A percentile compares a stretch with the other conserved stretches of the same genome.
Conservation (phyloP, 2,113 vertebrate genomes). For the Tricholaema leucomelas region DNA sequence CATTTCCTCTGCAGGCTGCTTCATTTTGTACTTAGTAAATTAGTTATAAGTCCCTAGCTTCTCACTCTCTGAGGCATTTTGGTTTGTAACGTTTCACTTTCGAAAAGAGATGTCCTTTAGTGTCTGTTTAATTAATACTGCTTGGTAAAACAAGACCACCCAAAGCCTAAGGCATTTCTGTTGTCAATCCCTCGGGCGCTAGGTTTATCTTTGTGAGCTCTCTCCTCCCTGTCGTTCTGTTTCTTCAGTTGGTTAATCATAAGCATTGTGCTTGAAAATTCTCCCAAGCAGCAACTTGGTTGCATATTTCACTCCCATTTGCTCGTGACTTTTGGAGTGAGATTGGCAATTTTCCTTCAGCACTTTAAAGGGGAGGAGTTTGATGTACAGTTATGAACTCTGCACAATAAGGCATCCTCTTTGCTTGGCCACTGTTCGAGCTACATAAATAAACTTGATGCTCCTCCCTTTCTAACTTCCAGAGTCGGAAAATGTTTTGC, state of each 20-base stretch:
- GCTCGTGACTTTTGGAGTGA: background rate
- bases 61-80: background rate
- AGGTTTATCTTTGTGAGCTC: background rate
- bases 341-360: background rate
- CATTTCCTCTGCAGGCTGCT: slow-evolving; percentile 63
- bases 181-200: background rate
- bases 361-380: slow-evolving; percentile 7
- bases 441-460: slow-evolving; percentile 50
- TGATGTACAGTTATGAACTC: background rate
- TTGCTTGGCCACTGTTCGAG: slow-evolving; percentile 28
- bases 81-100: slow-evolving; percentile 46
- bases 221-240: background rate
- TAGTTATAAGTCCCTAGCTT: slow-evolving; percentile 42
- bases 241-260: slow-evolving; percentile 36
- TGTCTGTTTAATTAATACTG: slow-evolving; percentile 49
- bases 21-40: slow-evolving; percentile 65
- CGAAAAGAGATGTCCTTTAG: slow-evolving; percentile 20
- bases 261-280: background rate
- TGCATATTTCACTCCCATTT: background rate
- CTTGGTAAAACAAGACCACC: slow-evolving; percentile 57
- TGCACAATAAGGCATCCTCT: slow-evolving; percentile 17
- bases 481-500: slow-evolving; percentile 29
- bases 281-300: background rate
- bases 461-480: slow-evolving; percentile 41
- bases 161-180: background rate